Conservation (phyloP, 1,140 invertebrate species). For the Achroia grisella region DNA sequence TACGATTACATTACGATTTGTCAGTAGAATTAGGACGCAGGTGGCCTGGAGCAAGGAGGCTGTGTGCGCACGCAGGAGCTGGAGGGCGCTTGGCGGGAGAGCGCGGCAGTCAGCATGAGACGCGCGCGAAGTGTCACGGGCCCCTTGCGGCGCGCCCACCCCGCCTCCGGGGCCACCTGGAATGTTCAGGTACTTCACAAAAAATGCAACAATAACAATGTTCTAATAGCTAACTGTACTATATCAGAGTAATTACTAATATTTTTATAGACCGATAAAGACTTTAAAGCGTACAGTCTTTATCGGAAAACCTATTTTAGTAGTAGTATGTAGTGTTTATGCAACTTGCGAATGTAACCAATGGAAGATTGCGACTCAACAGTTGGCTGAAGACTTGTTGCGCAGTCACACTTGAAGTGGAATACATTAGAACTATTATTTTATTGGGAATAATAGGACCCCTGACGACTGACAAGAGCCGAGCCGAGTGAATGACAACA, state of each 20-base stretch:
- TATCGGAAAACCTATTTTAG: too few species aligned
- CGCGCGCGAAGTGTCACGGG: conserved; percentile 75
- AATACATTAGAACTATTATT: conserved; percentile 50
- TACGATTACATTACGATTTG: conserved; percentile 36
- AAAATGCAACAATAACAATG: too few species aligned
- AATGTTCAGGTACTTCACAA: conserved; percentile 76
- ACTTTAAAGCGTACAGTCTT: neutral
- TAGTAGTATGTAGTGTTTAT: neutral
- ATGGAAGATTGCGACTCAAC: conserved; percentile 44
- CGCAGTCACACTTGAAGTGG: conserved; percentile 38
- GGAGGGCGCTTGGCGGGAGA: conserved; percentile 15
- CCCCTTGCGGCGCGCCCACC: conserved; percentile 77
- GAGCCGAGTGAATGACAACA: too few species aligned
- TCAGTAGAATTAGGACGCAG: conserved; percentile 52
- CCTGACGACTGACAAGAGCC: too few species aligned
- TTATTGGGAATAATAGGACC: neutral
- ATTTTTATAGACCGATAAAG: too few species aligned
- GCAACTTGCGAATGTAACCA: conserved; percentile 19
- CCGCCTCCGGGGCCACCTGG: conserved; percentile 81
- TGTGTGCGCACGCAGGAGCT: conserved; percentile 52
- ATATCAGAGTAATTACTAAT: too few species aligned
- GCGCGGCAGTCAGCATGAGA: conserved; percentile 68
- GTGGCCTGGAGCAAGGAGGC: conserved; percentile 42
- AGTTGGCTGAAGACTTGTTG: conserved; percentile 67
- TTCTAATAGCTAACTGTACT: too few species aligned